Percentiles rank a stretch among this genome's conserved stretches.
These are phyloP conservation scores for Echinometra lucunter DNA, from an alignment of 53 echinoderm and acorn worm species.

Conservation along the genomic window DNA sequence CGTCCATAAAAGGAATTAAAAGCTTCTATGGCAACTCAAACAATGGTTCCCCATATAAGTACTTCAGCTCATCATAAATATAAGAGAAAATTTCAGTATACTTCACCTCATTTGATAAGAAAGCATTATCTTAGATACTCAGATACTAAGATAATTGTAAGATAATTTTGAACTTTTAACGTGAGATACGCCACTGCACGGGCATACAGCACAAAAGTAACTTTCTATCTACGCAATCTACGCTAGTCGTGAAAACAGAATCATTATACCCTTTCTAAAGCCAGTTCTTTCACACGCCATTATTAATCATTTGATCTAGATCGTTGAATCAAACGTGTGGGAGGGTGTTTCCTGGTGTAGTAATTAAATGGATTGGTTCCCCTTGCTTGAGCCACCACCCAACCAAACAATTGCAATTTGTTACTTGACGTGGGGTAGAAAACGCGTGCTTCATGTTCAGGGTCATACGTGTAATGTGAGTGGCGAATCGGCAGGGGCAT, in stretches of 20 bases:
- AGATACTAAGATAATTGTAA: too few relatives aligned
- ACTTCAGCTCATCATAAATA: neutral
- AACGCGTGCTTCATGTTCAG: neutral
- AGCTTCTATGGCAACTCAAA: neutral
- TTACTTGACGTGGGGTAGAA: neutral
- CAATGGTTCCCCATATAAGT: neutral
- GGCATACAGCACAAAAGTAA: too few relatives aligned
- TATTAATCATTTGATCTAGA: too few relatives aligned
- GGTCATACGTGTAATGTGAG: neutral
- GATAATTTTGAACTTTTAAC: too few relatives aligned
- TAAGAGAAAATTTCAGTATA: neutral
- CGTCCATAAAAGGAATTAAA: neutral
- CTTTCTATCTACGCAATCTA: too few relatives aligned
- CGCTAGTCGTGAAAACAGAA: too few relatives aligned
- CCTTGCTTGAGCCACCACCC: neutral
- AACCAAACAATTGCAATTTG: slow-evolving; percentile 14
- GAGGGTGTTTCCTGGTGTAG: neutral
- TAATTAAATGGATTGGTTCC: neutral
- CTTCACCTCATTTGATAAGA: too few relatives aligned
- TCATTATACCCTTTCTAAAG: too few relatives aligned
- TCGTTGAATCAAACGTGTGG: too few relatives aligned
- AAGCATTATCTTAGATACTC: too few relatives aligned
- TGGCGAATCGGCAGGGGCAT: neutral
- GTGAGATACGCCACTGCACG: too few relatives aligned
- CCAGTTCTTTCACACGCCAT: too few relatives aligned